Base-by-base conservation (phyloP, 2,113 vertebrate genomes). In the Alexandromys fortis region DNA sequence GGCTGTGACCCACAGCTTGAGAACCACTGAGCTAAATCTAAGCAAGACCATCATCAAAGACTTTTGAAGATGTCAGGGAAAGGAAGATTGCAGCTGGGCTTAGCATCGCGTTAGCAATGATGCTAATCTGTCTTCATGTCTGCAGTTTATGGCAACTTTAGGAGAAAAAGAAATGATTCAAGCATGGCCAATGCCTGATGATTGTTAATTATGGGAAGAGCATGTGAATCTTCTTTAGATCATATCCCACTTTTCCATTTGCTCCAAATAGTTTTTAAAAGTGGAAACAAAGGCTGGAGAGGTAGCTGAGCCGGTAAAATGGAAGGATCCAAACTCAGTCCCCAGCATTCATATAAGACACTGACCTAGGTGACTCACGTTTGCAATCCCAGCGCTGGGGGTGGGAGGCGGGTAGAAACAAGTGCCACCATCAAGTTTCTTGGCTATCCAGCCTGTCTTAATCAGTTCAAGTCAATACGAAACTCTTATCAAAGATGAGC, bases 171-270 rank as follows among this genome's bases (percentile, higher is more conserved):
- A 52, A 30, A 68, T 7, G 92, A 72, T 30, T 93, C 86, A 38
- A 77, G 93, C 42, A 70, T 3, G 10, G 42, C n/a, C n/a, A 35
- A 33, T 49, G 45, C 17, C 72, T 52, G 91, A 70, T 52, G 65
- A 49, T 55, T 92, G 65, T 55, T 90, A 96, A 70, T 61, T 75
- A 75, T 35, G 78, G 75, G 58, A 67, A 92, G 30, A 68, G 33
- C 26, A 45, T 90, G 45, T 55, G 24, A 88, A 52, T 65, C 21
- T 70, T 91, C 49, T 38, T 58, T 92, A 63, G 47, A 72, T 77
- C 52, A 42, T 76, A 42, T 45, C 67, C 33, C 55, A 38, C 30
- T 77, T 97, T 97, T 78, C 67, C 65, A 35, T 83, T 87, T 92
- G 49, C 65, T 45, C 67, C 33, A 85, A 89, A 68, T 45, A 68